Conservation (phyloP, 2,113 vertebrate species). For the Burhinus oedicnemus region DNA sequence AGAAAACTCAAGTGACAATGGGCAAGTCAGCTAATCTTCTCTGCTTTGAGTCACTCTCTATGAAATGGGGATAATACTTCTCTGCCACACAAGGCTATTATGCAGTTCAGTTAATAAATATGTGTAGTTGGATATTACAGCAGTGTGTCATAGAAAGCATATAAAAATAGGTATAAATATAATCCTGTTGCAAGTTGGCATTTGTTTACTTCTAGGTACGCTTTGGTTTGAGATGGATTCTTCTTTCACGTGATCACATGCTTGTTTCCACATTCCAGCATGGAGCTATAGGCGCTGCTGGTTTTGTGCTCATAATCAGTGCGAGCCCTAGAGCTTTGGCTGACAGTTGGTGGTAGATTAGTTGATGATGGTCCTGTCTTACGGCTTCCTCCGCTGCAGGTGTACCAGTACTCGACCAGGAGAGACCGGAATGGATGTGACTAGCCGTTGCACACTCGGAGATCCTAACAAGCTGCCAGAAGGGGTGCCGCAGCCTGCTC, state of each 20-base stretch:
- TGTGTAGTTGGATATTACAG: neutral
- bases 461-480: conserved; percentile 99
- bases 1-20: neutral
- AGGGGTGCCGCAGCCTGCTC: conserved; percentile 96
- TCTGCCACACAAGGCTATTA: neutral
- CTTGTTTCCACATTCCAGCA: rapidly evolving
- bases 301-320: rapidly evolving
- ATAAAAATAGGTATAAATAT: conserved; percentile 36
- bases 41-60: conserved; percentile 9
- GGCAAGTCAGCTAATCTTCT: neutral
- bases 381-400: conserved; percentile 69
- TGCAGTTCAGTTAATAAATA: conserved; percentile 8
- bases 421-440: conserved; percentile 99
- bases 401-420: conserved; percentile 91
- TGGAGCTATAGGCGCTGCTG: rapidly evolving
- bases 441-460: conserved; percentile 96
- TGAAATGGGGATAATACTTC: conserved; percentile 11
- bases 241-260: neutral
- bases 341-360: neutral
- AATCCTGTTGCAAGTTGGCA: neutral
- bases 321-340: rapidly evolving
- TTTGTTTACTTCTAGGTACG: conserved; percentile 9
- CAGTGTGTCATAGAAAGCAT: neutral
- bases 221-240: neutral
- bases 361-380: neutral